phyloP scores from a whole-genome alignment of 2,113 vertebrate species.

The Poecilia latipinna region DNA sequence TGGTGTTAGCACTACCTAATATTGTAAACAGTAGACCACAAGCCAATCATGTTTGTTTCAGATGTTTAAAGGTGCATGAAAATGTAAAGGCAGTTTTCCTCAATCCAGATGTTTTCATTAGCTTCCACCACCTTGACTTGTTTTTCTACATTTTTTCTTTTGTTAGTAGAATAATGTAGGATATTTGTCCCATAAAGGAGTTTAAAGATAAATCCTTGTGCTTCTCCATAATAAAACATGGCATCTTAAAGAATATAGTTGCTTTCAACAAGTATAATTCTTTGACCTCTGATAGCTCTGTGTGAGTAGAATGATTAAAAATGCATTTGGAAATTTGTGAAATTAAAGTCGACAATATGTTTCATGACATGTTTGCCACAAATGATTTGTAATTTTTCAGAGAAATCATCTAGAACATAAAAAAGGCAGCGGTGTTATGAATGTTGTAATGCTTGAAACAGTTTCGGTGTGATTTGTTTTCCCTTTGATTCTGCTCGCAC shows the following conservation, averaged over 20 bases:
- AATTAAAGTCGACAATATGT: background rate
- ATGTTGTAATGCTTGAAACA: background rate
- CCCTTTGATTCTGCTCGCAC: background rate
- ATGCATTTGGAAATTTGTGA: background rate
- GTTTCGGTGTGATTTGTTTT: background rate
- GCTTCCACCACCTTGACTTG: no score
- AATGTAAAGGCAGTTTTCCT: no score
- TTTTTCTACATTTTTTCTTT: background rate
- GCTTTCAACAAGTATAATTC: no score
- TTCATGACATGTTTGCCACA: background rate
- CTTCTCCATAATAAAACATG: no score
- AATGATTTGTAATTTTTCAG: background rate
- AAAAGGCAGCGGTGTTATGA: background rate
- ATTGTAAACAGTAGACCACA: no score
- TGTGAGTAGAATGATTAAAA: background rate
- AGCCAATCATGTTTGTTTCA: no score
- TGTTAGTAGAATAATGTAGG: background rate
- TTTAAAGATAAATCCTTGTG: background rate
- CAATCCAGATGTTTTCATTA: no score
- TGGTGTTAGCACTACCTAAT: no score
- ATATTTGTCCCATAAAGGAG: background rate
- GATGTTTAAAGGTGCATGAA: no score
- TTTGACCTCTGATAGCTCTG: background rate
- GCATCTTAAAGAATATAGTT: no score
- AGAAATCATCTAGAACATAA: background rate